Evolutionary conservation across 2,797 vertebrate species (phyloP), one percentile per base, ranked within the genome.

Genomic region (Cossypha dichroa): DNA sequence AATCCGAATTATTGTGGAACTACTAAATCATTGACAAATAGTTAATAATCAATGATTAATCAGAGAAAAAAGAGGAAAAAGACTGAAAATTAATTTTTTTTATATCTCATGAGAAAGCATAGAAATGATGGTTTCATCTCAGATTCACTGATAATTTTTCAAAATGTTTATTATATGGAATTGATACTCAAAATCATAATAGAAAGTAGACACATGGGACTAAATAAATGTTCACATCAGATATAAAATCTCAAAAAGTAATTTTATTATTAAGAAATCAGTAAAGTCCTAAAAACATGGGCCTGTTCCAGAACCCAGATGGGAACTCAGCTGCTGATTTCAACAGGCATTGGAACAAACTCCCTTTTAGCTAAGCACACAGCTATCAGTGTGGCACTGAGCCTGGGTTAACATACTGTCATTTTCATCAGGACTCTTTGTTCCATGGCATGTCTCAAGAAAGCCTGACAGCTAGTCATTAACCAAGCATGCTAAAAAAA

Each of bases 381-480:
- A 93, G 75, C 29, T 90, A 95, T 95, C 96, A 91, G 75, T 72
- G 82, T 91, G 91, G 90, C 91, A 78, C 58, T 59, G 85, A 93
- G 93, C 90, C 93, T 93, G 91, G 38, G 41, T 46, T 95, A 94
- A 88, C 43, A 80, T 14, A 77, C 22, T 80, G 59, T 75, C 58
- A 66, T 68, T 91, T 72, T 93, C 78, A 62, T 90, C 64, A 51
- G 81, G 20, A 85, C 84, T 89, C 38, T 73, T 38, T 85, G 74
- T 91, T 87, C 88, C 38, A n/a, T 51, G 68, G 18, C 34, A 56
- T 54, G 40, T 55, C 72, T 77, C 72, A 94, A 82, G 88, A 70
- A 87, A 85, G 56, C 33, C 38, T 91, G 49, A 75, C 21, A 78
- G 45, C 28, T 31, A 52, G 29, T 92, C 66, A 72, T 75, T 89